phyloP scores from a whole-genome alignment of 2,797 vertebrate species.

The Scarus forsteni region DNA sequence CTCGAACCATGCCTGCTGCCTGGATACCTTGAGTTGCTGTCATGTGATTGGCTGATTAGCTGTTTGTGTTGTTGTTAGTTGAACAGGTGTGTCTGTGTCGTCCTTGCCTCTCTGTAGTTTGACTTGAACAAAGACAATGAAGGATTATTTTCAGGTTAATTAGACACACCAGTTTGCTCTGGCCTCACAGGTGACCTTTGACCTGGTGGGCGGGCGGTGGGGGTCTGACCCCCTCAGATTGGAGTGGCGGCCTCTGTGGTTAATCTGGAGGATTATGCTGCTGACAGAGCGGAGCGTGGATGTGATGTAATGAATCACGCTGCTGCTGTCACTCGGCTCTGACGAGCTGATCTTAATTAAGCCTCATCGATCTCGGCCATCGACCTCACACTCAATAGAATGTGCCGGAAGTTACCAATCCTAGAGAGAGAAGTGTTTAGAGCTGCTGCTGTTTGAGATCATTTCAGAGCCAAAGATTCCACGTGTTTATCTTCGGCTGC shows the following conservation, averaged over 20 bases:
- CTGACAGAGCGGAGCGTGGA: neutral
- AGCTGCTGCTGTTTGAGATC: neutral
- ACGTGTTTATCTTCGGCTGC: no score
- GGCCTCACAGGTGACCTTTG: neutral
- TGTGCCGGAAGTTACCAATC: slow-evolving; percentile 19
- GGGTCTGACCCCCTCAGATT: no score
- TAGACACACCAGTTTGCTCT: no score
- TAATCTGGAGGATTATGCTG: slow-evolving; percentile 22
- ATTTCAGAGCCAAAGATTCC: neutral
- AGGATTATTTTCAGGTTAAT: no score
- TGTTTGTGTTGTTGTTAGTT: no score
- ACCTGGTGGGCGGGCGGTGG: neutral
- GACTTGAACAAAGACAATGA: no score
- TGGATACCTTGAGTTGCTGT: no score
- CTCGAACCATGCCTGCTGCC: no score
- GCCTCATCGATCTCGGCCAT: slow-evolving; percentile 42
- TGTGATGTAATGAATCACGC: neutral
- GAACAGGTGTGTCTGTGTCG: no score
- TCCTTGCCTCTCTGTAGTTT: no score
- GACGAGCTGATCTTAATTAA: slow-evolving; percentile 48
- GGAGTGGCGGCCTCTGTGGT: slow-evolving; percentile 1
- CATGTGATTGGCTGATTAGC: no score
- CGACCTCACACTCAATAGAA: slow-evolving; percentile 23
- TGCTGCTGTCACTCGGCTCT: neutral
- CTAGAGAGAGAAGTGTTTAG: neutral